A percentile compares a stretch with the other conserved stretches of the same genome.
Evolutionary conservation across 1,140 invertebrate species (phyloP).

Genomic region (Ptiloglossa arizonensis): DNA sequence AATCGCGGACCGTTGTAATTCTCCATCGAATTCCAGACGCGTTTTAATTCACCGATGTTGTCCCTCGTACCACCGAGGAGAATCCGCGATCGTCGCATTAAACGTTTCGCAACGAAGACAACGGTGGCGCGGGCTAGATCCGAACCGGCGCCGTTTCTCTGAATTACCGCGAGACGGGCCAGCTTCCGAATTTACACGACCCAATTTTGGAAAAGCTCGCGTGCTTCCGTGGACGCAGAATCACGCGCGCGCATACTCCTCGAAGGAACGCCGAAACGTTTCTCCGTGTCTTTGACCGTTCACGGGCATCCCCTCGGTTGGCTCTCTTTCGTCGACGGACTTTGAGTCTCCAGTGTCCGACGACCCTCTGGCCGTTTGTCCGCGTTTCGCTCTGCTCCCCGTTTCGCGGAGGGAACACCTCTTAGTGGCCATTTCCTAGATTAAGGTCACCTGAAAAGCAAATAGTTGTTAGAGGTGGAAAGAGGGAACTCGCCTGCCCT

Average conservation of each 20-base stretch:
- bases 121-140: conserved; percentile 5
- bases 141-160: conserved; percentile 15
- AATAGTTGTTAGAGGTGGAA: conserved; percentile 60
- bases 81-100: conserved; percentile 14
- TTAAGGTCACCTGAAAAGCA: conserved; percentile 68
- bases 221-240: no score
- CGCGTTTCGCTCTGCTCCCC: conserved; percentile 35
- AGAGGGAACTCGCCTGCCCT: conserved; percentile 22
- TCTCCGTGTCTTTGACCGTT: no score
- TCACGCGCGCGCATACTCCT: no score
- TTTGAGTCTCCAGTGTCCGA: background rate
- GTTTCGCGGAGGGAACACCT: conserved; percentile 45
- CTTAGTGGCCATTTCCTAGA: conserved; percentile 69
- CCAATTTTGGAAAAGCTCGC: conserved; percentile 18
- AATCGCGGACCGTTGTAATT: no score
- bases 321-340: background rate
- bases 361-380: conserved; percentile 9
- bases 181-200: conserved; percentile 12
- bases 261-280: background rate
- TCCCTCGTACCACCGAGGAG: background rate
- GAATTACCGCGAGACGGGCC: conserved; percentile 11
- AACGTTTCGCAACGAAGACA: conserved; percentile 28
- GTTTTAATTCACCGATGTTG: no score
- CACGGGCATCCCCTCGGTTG: conserved; percentile 7
- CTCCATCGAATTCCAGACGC: no score